Evolutionary conservation across 2,888 invertebrate genomes (phyloP), one percentile per base, ranked within the genome.

Genomic region (Cerceris rybyensis): DNA sequence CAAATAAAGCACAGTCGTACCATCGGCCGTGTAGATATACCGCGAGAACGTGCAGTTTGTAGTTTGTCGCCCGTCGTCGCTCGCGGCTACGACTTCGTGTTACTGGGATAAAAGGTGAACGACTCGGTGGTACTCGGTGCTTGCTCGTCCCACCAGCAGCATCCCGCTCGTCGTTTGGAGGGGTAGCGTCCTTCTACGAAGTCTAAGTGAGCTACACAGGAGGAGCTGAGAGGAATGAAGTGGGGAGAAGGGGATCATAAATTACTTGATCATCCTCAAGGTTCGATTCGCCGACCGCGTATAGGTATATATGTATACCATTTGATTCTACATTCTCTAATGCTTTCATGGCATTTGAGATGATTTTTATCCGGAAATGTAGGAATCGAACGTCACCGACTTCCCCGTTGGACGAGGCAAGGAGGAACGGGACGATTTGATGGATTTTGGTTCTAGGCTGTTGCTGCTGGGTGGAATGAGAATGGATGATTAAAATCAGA

Each of bases 31-130:
- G 81, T 79, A 79, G 70, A 83, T 83, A 81, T 80, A 86, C 74
- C 82, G 86, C 85, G 85, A 84, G 84, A 86, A 82, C 85, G 86
- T 88, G 90, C 87, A 90, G 88, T 88, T 89, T 88, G 87, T 87
- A 88, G 87, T 88, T 89, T 88, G 88, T 89, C 88, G 87, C 85
- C 84, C 86, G 80, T 86, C 86, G 84, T 88, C 86, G 88, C 88
- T 87, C 85, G 86, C 85, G 88, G 88, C 88, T 88, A 87, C 88
- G 89, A 90, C 90, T 92, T 90, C 89, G 91, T 92, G 91, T 92
- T 92, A 92, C 91, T 92, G 91, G 92, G 92, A 92, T 92, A 92
- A 92, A 92, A 92, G 92, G 92, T 92, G 92, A 92, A 92, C 89
- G 92, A 91, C 92, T 90, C 89, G 87, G 78, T 84, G 86, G 86